Evolutionary conservation across 1,140 invertebrate species (phyloP).

Genomic region (Magallana angulata): DNA sequence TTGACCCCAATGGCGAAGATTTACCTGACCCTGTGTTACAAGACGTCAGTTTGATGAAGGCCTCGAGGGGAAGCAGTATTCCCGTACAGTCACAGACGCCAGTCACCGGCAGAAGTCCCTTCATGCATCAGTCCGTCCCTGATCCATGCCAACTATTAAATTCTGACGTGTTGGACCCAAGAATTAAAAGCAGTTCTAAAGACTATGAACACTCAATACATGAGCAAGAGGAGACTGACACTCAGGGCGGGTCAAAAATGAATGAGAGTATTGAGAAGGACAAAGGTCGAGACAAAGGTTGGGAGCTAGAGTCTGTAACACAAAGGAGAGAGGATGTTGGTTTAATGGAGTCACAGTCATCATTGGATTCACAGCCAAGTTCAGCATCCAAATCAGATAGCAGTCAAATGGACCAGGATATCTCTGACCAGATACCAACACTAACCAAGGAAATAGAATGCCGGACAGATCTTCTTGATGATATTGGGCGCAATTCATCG

Average conservation of each 20-base stretch:
- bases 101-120: conserved; percentile 62
- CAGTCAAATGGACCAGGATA: not conserved
- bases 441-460: too few species aligned
- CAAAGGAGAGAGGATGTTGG: not conserved
- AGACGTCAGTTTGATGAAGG: conserved; percentile 65
- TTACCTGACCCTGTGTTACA: conserved; percentile 60
- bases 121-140: not conserved
- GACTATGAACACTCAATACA: conserved; percentile 11
- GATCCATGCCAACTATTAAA: conserved; percentile 49
- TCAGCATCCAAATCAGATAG: not conserved
- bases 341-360: not conserved
- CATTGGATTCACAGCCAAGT: not conserved
- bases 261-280: not conserved
- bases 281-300: not conserved
- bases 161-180: conserved; percentile 35
- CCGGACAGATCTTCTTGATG: too few species aligned
- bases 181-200: conserved; percentile 37
- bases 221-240: not conserved
- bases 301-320: not conserved
- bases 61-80: conserved; percentile 59
- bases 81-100: conserved; percentile 64
- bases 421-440: not conserved
- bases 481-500: too few species aligned
- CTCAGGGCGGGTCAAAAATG: not conserved
- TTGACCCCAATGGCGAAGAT: conserved; percentile 61